Conservation (phyloP, 92 coral and sea anemone genomes). For the Ricordea florida region DNA sequence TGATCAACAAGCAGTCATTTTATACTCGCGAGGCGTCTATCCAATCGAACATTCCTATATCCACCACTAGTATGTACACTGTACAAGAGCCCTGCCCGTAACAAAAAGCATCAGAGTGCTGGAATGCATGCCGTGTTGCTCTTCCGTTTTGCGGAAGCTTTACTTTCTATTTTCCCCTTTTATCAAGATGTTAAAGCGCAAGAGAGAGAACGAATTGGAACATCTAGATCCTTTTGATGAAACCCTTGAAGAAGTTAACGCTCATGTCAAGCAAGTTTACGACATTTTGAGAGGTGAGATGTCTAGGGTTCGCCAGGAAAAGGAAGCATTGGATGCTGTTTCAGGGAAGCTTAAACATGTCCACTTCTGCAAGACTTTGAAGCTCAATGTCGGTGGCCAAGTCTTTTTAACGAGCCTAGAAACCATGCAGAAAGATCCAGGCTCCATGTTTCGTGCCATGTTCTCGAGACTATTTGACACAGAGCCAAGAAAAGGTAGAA, state of each 20-base stretch:
- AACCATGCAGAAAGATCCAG: conserved; percentile 61
- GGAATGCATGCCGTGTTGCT: too few relatives aligned
- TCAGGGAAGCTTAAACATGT: conserved; percentile 61
- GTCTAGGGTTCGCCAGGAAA: conserved; percentile 33
- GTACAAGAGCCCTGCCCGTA: too few relatives aligned
- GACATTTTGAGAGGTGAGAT: conserved; percentile 38
- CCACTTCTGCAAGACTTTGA: conserved; percentile 42
- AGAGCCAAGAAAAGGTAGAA: conserved; percentile 55
- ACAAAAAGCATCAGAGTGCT: too few relatives aligned
- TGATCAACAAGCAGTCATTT: too few relatives aligned
- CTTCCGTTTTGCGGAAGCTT: too few relatives aligned
- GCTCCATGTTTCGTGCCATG: conserved; percentile 46
- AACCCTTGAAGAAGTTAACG: conserved; percentile 22
- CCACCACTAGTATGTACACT: too few relatives aligned
- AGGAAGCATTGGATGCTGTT: conserved; percentile 47
- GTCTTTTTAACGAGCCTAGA: conserved; percentile 42
- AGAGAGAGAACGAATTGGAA: conserved; percentile 6
- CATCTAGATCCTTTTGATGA: background rate
- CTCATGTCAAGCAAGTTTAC: conserved; percentile 7
- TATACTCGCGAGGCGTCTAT: too few relatives aligned
- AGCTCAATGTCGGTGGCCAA: conserved; percentile 64
- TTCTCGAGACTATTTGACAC: conserved; percentile 57
- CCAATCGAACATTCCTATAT: too few relatives aligned
- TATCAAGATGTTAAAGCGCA: too few relatives aligned
- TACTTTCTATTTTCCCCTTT: too few relatives aligned